phyloP scores from a whole-genome alignment of 2,888 invertebrate species.

The Acheta domesticus region DNA sequence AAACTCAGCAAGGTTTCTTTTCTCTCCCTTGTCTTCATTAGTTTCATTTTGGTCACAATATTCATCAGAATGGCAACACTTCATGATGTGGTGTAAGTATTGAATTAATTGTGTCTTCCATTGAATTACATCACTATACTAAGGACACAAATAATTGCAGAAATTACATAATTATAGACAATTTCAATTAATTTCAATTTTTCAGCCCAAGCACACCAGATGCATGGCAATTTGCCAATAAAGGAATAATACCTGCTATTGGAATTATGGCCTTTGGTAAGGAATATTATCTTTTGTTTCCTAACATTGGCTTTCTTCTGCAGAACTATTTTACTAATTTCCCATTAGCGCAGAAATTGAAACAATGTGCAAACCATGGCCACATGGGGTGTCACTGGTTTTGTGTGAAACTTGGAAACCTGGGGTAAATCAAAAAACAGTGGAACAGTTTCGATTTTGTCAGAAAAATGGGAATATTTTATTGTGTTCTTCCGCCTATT shows the following conservation, averaged over 20 bases:
- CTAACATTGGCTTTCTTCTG: too few species aligned
- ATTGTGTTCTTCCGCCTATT: too few species aligned
- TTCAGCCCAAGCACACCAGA: conserved; percentile 44
- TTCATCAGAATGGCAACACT: conserved; percentile 59
- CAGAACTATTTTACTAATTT: too few species aligned
- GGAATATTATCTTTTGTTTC: conserved; percentile 37
- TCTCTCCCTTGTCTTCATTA: conserved; percentile 66
- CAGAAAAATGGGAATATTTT: too few species aligned
- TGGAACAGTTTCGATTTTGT: too few species aligned
- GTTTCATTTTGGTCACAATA: conserved; percentile 66
- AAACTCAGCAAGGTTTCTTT: conserved; percentile 67
- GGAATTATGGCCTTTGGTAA: conserved; percentile 83
- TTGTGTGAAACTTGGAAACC: too few species aligned
- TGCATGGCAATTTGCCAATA: conserved; percentile 69
- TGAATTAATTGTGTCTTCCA: neutral
- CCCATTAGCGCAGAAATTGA: too few species aligned
- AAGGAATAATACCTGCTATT: conserved; percentile 70
- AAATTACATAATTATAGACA: too few species aligned
- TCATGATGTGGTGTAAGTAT: conserved; percentile 62
- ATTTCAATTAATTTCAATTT: neutral
- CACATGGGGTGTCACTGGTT: too few species aligned
- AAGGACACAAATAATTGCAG: too few species aligned
- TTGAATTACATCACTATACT: neutral
- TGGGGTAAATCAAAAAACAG: too few species aligned
- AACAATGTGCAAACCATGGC: too few species aligned